Percentiles rank a stretch among this genome's conserved stretches.
These are phyloP conservation scores for Columba janthina DNA, from an alignment of 2,113 vertebrate species.

Conservation along the genomic window DNA sequence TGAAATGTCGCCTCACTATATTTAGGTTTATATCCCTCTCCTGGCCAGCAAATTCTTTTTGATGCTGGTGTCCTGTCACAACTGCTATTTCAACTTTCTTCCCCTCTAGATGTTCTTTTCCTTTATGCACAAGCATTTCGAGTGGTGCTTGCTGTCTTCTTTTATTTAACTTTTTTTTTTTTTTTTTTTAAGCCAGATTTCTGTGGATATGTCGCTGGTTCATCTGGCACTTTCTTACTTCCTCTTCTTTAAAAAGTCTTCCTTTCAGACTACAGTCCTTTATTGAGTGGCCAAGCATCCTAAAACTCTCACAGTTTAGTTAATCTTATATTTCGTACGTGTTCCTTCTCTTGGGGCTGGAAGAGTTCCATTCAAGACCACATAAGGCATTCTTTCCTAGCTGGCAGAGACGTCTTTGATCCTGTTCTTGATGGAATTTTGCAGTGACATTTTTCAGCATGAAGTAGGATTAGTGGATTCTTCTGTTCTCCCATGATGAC, in stretches of 20 bases:
- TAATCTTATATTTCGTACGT: not conserved
- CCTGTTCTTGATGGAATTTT: not conserved
- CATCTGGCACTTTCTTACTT: not conserved
- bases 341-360: not conserved
- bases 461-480: not conserved
- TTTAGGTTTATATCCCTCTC: not conserved
- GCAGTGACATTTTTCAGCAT: not conserved
- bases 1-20: not conserved
- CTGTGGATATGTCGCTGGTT: not conserved
- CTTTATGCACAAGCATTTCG: not conserved
- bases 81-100: not conserved
- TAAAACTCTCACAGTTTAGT: not conserved
- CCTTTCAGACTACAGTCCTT: not conserved
- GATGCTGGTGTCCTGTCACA: not conserved
- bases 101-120: not conserved
- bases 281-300: not conserved
- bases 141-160: not conserved
- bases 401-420: not conserved
- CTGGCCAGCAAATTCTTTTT: not conserved
- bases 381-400: not conserved
- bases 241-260: not conserved
- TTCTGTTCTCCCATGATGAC: not conserved
- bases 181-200: not conserved
- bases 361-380: not conserved
- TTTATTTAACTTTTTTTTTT: not conserved